A percentile compares a stretch with the other conserved stretches of the same genome.
Conservation (phyloP, 2,888 invertebrate species). For the Diploptera punctata region DNA sequence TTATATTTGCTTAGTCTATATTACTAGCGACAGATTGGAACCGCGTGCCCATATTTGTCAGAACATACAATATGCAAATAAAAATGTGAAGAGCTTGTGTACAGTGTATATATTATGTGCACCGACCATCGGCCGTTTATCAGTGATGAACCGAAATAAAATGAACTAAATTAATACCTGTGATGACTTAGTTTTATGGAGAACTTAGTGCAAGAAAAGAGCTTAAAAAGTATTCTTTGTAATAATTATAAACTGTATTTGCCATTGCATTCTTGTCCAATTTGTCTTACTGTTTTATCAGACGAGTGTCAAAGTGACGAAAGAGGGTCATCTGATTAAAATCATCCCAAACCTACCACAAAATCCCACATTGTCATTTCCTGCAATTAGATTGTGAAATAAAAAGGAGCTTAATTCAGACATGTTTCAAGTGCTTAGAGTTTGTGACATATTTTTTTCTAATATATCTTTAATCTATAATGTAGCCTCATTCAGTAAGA, state of each 20-base stretch:
- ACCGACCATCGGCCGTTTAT: not conserved
- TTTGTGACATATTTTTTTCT: too few relatives aligned
- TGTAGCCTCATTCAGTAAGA: too few relatives aligned
- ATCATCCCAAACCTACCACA: too few relatives aligned
- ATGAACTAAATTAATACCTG: not conserved
- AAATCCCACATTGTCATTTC: too few relatives aligned
- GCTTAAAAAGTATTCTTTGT: constrained; percentile 10
- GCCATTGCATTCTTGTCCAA: not conserved
- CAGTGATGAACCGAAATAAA: not conserved
- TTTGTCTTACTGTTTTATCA: constrained; percentile 13
- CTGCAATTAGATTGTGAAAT: too few relatives aligned
- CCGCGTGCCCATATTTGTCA: not conserved
- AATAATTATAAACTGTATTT: not conserved
- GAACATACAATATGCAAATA: not conserved
- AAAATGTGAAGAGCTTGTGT: not conserved
- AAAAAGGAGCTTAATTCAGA: too few relatives aligned
- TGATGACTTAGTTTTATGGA: not conserved
- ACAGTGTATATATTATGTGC: constrained; percentile 4
- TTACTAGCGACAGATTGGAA: not conserved
- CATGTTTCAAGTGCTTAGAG: too few relatives aligned
- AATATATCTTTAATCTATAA: too few relatives aligned
- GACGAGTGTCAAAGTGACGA: too few relatives aligned
- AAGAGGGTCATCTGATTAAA: too few relatives aligned
- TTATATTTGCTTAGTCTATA: not conserved
- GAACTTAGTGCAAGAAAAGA: not conserved